Base-by-base conservation (phyloP, 2,888 invertebrate species). In the Plebejus anna region DNA sequence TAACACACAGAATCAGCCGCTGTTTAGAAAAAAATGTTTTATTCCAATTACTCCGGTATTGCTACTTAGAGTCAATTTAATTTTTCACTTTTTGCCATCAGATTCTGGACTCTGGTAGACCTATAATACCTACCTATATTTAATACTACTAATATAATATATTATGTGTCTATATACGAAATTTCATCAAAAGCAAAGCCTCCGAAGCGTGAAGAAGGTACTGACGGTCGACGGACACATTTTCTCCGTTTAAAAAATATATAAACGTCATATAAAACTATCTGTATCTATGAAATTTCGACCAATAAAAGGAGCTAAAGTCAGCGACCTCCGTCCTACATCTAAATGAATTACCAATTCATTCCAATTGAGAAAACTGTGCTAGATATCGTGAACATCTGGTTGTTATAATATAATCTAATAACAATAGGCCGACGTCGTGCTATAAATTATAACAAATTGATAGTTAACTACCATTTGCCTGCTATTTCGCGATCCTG, bases 281-380 rank as follows among this genome's bases (percentile, higher is more conserved):
- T 22, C 22, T 22, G 6, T 59, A n/a, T 59, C 22, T 59, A 59
- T 16, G 16, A 16, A 59, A 7, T 6, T 61, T 13, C 11, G 11
- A 66, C 61, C 28, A 32, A 70, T 13, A 70, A 38, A 71, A 22
- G 3, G 28, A 32, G 7, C 36, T 55, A 55, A 72, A 13, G 73
- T 28, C 55, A 73, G 6, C 28, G 73, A 73, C 47, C 73, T 73
- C 32, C 32, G 73, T 55, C 51, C 73, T 28, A 73, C 73, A 51
- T 73, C 55, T 73, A 73, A 72, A 73, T 73, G 73, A 73, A 73
- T 55, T 73, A 73, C 32, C 73, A 73, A 73, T 73, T 72, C 32
- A 55, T 55, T 73, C 51, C 73, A 73, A 73, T 73, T 73, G 73
- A 73, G 73, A 73, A 73, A 72, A 72, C 72, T 32, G 73, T 42